Evolutionary conservation across 2,888 invertebrate genomes (phyloP), one percentile per base, ranked within the genome.

Genomic region (Temnothorax unifasciatus): DNA sequence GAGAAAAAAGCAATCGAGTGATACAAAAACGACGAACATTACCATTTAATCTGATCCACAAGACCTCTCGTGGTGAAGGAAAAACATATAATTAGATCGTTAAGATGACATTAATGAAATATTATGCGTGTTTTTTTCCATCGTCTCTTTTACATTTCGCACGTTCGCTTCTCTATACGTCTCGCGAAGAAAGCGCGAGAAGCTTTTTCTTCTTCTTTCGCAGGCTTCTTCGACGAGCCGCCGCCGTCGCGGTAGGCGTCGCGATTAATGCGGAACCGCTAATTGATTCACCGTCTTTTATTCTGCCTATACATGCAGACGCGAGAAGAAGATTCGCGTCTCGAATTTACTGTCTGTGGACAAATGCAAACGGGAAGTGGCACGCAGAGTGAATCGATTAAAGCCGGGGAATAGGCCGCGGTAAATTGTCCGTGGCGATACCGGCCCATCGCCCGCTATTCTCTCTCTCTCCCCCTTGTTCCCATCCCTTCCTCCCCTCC

Each of bases 351-450:
- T 44, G 29, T 64, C 25, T 11, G 44, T 52, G 29, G 61, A 52
- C 63, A 64, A 64, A 82, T 50, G 59, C 54, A 81, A 81, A 63
- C 15, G 52, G 41, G 9, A 69, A 83, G 61, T 83, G 29, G 77
- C 61, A 61, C 77, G 34, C 54, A 6, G 73, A 54, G 74, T 63
- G 41, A 83, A 77, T 79, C 83, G 77, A 82, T 85, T 75, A 82
- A 50, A 64, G 77, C 47, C 21, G 8, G 52, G 15, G 73, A 76
- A 73, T 76, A 71, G 64, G 74, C 44, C 54, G 52, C 52, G 85
- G 34, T 85, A 82, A 82, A 82, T 83, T 83, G 73, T 77, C 77
- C 83, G 73, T 83, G 50, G 59, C 79, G 74, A 74, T 77, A 57
- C 52, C 84, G 47, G 18, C 54, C 54, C 74, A 38, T 74, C 75